Evolutionary conservation across 2,888 invertebrate species (phyloP).

Genomic region (Hypsopygia costalis): DNA sequence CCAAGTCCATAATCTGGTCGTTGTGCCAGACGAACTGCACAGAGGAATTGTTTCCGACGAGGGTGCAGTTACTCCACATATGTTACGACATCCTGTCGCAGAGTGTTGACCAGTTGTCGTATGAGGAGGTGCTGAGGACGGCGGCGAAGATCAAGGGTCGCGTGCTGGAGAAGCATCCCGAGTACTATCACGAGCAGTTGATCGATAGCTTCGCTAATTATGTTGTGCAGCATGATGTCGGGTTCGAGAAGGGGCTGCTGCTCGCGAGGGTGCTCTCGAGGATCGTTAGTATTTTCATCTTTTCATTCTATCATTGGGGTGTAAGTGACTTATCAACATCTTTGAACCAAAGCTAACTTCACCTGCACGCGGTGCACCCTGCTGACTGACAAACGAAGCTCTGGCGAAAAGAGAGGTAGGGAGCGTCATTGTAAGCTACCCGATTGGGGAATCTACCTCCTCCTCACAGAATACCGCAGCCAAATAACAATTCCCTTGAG

Average conservation of each 20-base stretch:
- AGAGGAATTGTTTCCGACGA: conserved; percentile 51
- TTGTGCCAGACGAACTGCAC: conserved; percentile 71
- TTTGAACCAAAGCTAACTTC: no score
- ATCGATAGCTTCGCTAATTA: conserved; percentile 78
- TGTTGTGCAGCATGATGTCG: conserved; percentile 69
- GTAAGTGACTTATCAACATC: no score
- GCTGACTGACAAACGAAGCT: no score
- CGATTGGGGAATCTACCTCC: no score
- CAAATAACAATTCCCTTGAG: no score
- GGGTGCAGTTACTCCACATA: conserved; percentile 73
- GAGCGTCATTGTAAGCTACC: no score
- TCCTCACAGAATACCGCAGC: no score
- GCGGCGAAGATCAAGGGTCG: conserved; percentile 68
- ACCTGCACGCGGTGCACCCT: no score
- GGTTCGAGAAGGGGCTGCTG: conserved; percentile 69
- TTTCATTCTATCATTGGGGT: no score
- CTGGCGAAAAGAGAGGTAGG: no score
- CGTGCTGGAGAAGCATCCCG: conserved; percentile 61
- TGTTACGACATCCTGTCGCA: conserved; percentile 70
- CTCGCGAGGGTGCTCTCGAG: conserved; percentile 75
- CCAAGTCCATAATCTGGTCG: conserved; percentile 79
- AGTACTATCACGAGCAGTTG: conserved; percentile 82
- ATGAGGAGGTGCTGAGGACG: conserved; percentile 71
- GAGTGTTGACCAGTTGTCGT: conserved; percentile 57
- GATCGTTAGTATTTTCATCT: conserved; percentile 67